Evolutionary conservation across 2,888 invertebrate species (phyloP).

Genomic region (Oscheius myriophilus): DNA sequence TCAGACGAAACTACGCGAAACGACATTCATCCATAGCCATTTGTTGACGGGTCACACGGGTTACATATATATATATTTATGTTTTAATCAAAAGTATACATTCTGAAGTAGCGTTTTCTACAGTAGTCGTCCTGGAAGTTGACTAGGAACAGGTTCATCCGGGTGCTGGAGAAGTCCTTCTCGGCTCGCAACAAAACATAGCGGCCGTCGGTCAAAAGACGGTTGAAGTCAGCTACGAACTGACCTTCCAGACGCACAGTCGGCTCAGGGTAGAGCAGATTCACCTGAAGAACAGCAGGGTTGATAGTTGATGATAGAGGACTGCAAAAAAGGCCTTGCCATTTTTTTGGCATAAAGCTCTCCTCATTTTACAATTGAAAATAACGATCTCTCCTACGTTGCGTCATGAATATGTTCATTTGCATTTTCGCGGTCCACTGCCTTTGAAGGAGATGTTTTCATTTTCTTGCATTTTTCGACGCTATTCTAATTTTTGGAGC

Average conservation of each 20-base stretch:
- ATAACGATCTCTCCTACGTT: no score
- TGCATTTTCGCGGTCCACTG: no score
- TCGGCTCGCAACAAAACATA: conserved; percentile 38
- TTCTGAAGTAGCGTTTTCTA: conserved; percentile 37
- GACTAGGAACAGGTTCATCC: conserved; percentile 37
- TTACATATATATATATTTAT: background rate
- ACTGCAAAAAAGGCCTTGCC: background rate
- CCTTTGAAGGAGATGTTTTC: no score
- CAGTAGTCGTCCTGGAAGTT: conserved; percentile 39
- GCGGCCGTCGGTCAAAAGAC: conserved; percentile 33
- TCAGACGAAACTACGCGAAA: conserved; percentile 23
- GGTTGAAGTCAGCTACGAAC: conserved; percentile 22
- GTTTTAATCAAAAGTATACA: conserved; percentile 35
- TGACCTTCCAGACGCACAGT: background rate
- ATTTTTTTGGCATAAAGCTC: background rate
- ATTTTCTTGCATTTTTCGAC: no score
- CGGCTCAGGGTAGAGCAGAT: conserved; percentile 24
- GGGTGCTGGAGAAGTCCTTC: conserved; percentile 38
- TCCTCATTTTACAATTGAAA: no score
- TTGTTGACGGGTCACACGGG: conserved; percentile 25
- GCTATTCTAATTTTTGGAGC: no score
- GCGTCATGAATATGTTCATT: no score
- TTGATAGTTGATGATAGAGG: background rate
- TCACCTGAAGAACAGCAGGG: conserved; percentile 5
- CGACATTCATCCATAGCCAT: conserved; percentile 28